phyloP scores from a whole-genome alignment of 2,113 vertebrate species.

The Toxostoma redivivum region DNA sequence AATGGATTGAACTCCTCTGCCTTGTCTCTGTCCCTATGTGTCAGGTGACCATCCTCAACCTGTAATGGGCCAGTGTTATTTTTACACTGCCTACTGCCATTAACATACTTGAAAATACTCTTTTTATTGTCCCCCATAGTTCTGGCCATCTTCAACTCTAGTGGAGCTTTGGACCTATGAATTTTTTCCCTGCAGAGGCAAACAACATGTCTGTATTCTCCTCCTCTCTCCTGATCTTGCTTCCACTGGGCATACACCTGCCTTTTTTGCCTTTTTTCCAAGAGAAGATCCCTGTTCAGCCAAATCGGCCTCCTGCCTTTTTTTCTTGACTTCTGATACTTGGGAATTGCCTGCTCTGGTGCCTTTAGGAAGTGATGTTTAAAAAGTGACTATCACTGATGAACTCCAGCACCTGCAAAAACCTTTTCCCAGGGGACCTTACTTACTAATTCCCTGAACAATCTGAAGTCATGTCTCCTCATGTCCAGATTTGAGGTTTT shows the following conservation, averaged over 20 bases:
- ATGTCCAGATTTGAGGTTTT: background rate
- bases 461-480: background rate
- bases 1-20: background rate
- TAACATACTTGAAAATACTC: background rate
- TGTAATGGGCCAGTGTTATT: background rate
- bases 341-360: background rate
- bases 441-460: background rate
- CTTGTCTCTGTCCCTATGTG: background rate
- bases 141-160: background rate
- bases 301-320: background rate
- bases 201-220: background rate
- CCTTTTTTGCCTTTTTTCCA: background rate
- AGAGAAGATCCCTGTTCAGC: background rate
- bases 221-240: background rate
- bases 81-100: background rate
- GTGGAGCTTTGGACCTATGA: accelerated
- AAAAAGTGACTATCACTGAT: background rate
- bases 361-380: background rate
- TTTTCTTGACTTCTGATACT: background rate
- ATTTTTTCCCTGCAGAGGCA: background rate
- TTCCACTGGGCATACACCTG: background rate
- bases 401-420: background rate
- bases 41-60: background rate
- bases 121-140: too few species aligned
- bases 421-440: background rate